A percentile compares a stretch with the other conserved stretches of the same genome.
Evolutionary conservation across 1,140 invertebrate species (phyloP).

Genomic region (Spodoptera litura): DNA sequence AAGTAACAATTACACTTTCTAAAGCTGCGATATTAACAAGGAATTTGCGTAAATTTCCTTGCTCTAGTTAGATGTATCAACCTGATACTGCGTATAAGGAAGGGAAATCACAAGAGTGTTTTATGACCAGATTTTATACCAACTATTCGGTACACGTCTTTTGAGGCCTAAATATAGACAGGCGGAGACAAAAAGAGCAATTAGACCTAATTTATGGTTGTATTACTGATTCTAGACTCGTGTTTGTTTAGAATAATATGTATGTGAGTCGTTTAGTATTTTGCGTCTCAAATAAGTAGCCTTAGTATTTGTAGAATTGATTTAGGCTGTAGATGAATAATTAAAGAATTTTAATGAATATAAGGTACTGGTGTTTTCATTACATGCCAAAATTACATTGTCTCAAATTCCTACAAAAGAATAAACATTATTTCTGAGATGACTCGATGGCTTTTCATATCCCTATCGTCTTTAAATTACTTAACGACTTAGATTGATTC

Average conservation of each 20-base stretch:
- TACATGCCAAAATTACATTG: no score
- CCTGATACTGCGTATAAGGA: conserved; percentile 35
- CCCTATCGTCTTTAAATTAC: no score
- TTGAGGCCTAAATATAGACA: conserved; percentile 2
- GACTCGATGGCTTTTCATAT: no score
- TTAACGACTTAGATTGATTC: no score
- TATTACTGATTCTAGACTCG: conserved; percentile 15
- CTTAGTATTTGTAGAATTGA: no score
- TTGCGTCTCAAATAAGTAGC: no score
- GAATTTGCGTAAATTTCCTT: conserved; percentile 39
- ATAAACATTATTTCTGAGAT: no score
- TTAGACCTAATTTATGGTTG: conserved; percentile 1
- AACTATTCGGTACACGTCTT: conserved; percentile 11
- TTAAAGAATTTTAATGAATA: no score
- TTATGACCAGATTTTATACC: neutral
- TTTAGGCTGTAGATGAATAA: no score
- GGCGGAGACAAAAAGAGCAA: neutral
- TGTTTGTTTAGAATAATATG: neutral
- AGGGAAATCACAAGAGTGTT: conserved; percentile 14
- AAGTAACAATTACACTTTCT: conserved; percentile 31
- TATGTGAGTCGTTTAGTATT: no score
- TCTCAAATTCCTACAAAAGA: no score
- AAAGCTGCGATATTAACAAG: conserved; percentile 11
- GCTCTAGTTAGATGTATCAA: conserved; percentile 14
- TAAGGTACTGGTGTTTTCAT: no score